A percentile compares a stretch with the other conserved stretches of the same genome.
Evolutionary conservation across 1,140 invertebrate species (phyloP).

Genomic region (Doryteuthis pealeii): DNA sequence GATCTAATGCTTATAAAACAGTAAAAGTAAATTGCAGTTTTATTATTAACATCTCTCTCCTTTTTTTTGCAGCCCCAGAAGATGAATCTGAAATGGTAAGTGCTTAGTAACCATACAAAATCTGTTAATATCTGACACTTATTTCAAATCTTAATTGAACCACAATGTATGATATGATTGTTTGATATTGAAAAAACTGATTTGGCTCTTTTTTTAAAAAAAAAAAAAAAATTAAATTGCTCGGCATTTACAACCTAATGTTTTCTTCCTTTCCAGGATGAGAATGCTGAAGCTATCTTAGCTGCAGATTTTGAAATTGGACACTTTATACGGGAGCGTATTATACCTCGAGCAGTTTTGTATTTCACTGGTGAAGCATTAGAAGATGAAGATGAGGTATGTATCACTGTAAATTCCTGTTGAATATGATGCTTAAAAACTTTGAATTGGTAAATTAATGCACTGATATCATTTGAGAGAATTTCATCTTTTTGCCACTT

Average conservation of each 20-base stretch:
- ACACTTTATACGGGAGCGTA: slow-evolving; percentile 92
- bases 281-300: slow-evolving; percentile 77
- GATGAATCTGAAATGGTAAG: slow-evolving; percentile 29
- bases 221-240: slow-evolving; percentile 36
- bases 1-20: neutral
- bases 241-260: neutral
- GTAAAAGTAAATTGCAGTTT: too few relatives aligned
- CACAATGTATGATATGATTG: neutral
- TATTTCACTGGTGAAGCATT: slow-evolving; percentile 80
- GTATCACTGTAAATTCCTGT: neutral
- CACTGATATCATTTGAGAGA: too few relatives aligned
- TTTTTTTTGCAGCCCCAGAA: slow-evolving; percentile 28
- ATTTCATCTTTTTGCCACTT: too few relatives aligned
- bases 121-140: too few relatives aligned
- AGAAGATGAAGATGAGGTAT: slow-evolving; percentile 52
- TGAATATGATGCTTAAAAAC: neutral
- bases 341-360: slow-evolving; percentile 89
- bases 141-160: too few relatives aligned
- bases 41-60: neutral
- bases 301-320: slow-evolving; percentile 96
- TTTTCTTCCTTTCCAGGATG: slow-evolving; percentile 54
- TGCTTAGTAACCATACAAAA: neutral
- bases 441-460: too few relatives aligned
- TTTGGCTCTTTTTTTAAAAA: slow-evolving; percentile 32
- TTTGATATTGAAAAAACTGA: slow-evolving; percentile 2